Evolutionary conservation across 2,113 vertebrate species (phyloP).

Genomic region (Lepidothrix coronata): DNA sequence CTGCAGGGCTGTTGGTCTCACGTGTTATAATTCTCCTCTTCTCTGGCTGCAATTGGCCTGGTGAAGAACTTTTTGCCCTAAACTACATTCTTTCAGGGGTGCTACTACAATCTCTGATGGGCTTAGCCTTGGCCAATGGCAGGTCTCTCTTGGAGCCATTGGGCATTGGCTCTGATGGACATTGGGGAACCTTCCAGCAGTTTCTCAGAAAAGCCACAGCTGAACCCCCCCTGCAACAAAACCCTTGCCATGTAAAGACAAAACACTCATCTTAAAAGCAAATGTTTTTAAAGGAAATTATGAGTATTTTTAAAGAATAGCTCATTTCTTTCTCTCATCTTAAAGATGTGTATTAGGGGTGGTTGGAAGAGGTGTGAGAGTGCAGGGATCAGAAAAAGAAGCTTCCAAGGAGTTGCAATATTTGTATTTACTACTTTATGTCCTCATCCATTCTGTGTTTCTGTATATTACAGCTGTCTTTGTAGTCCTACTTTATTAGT

Average conservation of each 20-base stretch:
- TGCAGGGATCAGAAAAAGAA: not conserved
- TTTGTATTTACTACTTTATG: not conserved
- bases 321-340: not conserved
- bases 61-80: not conserved
- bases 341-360: fast-evolving
- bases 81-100: not conserved
- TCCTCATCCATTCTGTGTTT: not conserved
- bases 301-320: not conserved
- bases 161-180: not conserved
- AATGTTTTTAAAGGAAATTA: not conserved
- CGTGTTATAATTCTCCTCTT: not conserved
- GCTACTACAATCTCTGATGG: not conserved
- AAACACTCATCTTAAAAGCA: not conserved
- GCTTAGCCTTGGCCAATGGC: not conserved
- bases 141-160: fast-evolving
- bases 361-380: not conserved
- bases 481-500: not conserved
- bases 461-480: not conserved
- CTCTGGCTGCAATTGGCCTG: not conserved
- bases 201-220: not conserved
- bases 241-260: not conserved
- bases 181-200: not conserved
- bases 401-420: not conserved
- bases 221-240: not conserved
- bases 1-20: not conserved